Percentiles rank a stretch among this genome's conserved stretches.
Evolutionary conservation across 2,113 vertebrate genomes (phyloP).

Genomic region (Eclectus roratus): DNA sequence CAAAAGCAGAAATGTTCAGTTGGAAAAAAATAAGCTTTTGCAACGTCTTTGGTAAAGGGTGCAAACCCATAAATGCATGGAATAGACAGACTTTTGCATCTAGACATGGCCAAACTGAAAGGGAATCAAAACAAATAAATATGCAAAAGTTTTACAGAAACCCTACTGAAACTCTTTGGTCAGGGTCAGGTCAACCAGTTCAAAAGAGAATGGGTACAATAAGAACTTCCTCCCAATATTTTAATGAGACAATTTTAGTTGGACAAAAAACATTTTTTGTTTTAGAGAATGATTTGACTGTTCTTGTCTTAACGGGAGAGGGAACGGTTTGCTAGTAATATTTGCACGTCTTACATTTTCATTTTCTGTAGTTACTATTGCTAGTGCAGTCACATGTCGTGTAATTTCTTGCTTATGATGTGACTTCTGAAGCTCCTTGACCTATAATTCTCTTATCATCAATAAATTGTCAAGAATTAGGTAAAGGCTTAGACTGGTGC

Average conservation of each 20-base stretch:
- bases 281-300: neutral
- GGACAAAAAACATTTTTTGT: neutral
- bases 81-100: neutral
- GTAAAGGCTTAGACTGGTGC: neutral
- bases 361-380: neutral
- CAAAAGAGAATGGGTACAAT: neutral
- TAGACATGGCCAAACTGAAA: neutral
- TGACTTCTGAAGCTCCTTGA: neutral
- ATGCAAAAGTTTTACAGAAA: neutral
- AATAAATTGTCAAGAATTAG: neutral
- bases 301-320: neutral
- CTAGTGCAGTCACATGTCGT: neutral
- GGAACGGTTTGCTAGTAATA: neutral
- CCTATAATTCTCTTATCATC: neutral
- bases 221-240: neutral
- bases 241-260: neutral
- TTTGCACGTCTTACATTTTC: neutral
- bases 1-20: neutral
- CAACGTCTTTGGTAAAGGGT: neutral
- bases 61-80: neutral
- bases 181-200: neutral
- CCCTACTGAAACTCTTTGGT: neutral
- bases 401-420: neutral
- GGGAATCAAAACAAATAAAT: neutral
- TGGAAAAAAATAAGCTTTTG: neutral